Base-by-base conservation (phyloP, 2,797 vertebrate genomes). In the Phoeniculus purpureus region DNA sequence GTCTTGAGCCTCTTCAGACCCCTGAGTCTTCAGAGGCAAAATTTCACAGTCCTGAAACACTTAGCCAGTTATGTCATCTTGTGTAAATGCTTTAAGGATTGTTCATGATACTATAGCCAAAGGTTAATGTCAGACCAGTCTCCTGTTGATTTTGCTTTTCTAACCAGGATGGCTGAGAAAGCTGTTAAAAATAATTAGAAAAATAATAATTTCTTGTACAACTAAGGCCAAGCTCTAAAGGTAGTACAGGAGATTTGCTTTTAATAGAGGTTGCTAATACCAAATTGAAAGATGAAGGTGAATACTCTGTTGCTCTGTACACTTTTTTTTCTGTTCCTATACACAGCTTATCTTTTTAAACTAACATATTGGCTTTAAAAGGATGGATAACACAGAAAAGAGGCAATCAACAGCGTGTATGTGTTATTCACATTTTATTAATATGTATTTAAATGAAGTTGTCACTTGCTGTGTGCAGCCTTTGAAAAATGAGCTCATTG, bases 31-130 rank as follows among this genome's bases (percentile, higher is more conserved):
- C 56, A 73, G 92, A 94, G 92, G 76, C 60, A 83, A 81, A 93
- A 93, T 87, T 94, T 96, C 91, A 87, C 66, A 85, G 81, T 87
- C 76, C 86, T 89, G 93, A 87, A 85, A 93, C 90, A 87, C 59
- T 95, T 89, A 82, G 55, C 70, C 76, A 81, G 84, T 94, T 87
- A 83, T 82, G 79, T 93, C 81, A 79, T 92, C 79, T 56, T 76
- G 65, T 78, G 59, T 58, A 87, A 93, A 81, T 62, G 79, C 70
- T 77, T 82, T 56, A 81, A 89, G 55, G 67, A 60, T 79, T 78
- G 62, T 58, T 93, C 48, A 50, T 78, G 73, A 3, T 87, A 70
- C 34, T 68, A 17, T 32, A 93, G 32, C 31, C 70, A 89, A 78
- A 95, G 92, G 88, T 95, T 95, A 93, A 92, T 83, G 59, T 45